Evolutionary conservation across 2,113 vertebrate genomes (phyloP).

Genomic region (Sprattus sprattus): DNA sequence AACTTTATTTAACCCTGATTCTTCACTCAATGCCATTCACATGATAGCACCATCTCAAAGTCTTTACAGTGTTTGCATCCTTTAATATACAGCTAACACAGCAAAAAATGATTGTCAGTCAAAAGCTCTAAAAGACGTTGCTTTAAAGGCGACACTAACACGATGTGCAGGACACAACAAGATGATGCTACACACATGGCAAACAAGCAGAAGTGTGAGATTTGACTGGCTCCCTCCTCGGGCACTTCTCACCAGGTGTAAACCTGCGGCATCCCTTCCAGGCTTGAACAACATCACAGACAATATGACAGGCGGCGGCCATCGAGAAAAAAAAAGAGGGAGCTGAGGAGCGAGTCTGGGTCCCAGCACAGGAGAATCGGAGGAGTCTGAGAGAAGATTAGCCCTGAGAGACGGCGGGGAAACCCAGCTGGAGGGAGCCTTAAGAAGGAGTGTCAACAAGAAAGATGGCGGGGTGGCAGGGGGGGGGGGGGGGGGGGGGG

Average conservation of each 20-base stretch:
- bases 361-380: conserved; percentile 12
- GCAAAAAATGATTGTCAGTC: background rate
- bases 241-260: background rate
- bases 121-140: background rate
- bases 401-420: background rate
- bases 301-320: background rate
- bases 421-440: background rate
- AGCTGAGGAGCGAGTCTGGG: conserved; percentile 22
- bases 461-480: background rate
- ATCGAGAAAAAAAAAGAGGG: background rate
- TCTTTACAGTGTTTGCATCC: too few relatives aligned
- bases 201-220: background rate
- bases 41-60: too few relatives aligned
- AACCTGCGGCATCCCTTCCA: background rate
- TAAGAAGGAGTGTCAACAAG: background rate
- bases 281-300: background rate
- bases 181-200: background rate
- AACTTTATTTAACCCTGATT: too few relatives aligned
- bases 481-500: too few relatives aligned
- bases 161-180: background rate
- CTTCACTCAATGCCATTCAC: too few relatives aligned
- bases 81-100: too few relatives aligned
- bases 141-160: background rate
- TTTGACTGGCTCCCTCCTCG: background rate
- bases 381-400: background rate